Conservation (phyloP, 2,113 vertebrate species). For the Xiphophorus maculatus region DNA sequence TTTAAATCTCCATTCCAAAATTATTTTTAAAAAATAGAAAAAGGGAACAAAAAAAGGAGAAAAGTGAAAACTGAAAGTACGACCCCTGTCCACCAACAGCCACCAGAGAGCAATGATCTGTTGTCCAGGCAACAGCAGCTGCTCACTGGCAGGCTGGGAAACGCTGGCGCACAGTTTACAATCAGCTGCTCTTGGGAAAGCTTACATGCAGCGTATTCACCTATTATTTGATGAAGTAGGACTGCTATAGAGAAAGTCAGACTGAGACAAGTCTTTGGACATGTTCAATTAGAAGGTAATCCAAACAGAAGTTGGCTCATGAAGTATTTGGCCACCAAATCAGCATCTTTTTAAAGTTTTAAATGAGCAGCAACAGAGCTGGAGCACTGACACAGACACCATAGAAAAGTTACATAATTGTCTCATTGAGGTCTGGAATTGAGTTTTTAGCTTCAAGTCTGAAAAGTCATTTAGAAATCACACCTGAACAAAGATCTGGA, state of each 20-base stretch:
- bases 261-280: slow-evolving; percentile 44
- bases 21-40: background rate
- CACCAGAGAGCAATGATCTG: slow-evolving; percentile 34
- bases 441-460: slow-evolving; percentile 7
- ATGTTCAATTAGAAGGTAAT: no score
- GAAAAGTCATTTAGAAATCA: slow-evolving; percentile 20
- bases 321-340: slow-evolving; percentile 10
- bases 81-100: background rate
- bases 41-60: background rate
- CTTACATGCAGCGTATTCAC: slow-evolving; percentile 8
- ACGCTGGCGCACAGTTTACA: slow-evolving; percentile 38
- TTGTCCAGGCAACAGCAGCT: slow-evolving; percentile 42
- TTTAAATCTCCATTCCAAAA: slow-evolving; percentile 14
- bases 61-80: slow-evolving; percentile 7
- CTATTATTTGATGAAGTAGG: slow-evolving; percentile 4
- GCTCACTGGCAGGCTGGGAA: slow-evolving; percentile 42
- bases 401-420: slow-evolving; percentile 41
- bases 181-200: slow-evolving; percentile 14
- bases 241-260: slow-evolving; percentile 24
- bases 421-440: slow-evolving; percentile 36
- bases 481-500: background rate
- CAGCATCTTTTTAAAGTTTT: slow-evolving; percentile 17
- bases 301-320: slow-evolving; percentile 36
- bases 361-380: slow-evolving; percentile 19
- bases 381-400: slow-evolving; percentile 19